These are phyloP conservation scores for Mesoligia furuncula DNA, from an alignment of 2,888 invertebrate species.

Conservation along the genomic window DNA sequence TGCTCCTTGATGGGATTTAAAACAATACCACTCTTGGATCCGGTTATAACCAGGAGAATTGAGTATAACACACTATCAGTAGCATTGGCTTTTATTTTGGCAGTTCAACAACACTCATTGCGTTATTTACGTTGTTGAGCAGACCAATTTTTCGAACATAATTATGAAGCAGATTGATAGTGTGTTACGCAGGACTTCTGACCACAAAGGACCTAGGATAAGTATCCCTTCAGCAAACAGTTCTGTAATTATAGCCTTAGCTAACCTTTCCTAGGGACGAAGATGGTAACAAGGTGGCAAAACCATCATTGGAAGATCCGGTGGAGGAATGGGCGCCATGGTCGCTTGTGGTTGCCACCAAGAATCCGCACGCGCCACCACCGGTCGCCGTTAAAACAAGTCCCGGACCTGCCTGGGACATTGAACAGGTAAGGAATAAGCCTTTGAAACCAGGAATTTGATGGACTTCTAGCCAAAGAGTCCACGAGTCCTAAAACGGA, in stretches of 20 bases:
- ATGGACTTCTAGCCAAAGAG: not conserved
- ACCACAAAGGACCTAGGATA: not conserved
- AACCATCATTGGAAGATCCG: conserved; percentile 71
- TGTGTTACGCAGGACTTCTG: not conserved
- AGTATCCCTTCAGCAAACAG: not conserved
- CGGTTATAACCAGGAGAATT: not conserved
- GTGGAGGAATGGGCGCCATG: conserved; percentile 86
- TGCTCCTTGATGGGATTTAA: no score
- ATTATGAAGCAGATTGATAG: no score
- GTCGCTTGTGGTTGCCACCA: conserved; percentile 79
- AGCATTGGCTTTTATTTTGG: no score
- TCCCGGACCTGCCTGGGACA: conserved; percentile 86
- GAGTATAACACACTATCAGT: no score
- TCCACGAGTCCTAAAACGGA: not conserved
- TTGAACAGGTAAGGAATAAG: conserved; percentile 77
- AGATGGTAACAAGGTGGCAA: conserved; percentile 74
- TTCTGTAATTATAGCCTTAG: not conserved
- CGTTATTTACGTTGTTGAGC: no score
- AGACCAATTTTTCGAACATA: no score
- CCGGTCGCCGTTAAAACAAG: conserved; percentile 81
- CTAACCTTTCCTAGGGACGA: conserved; percentile 58
- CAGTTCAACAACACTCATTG: no score
- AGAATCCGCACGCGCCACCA: conserved; percentile 84
- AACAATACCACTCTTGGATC: not conserved
- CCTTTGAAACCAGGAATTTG: not conserved